These are phyloP conservation scores for Petroica traversi DNA, from an alignment of 2,113 vertebrate genomes.

Conservation along the genomic window DNA sequence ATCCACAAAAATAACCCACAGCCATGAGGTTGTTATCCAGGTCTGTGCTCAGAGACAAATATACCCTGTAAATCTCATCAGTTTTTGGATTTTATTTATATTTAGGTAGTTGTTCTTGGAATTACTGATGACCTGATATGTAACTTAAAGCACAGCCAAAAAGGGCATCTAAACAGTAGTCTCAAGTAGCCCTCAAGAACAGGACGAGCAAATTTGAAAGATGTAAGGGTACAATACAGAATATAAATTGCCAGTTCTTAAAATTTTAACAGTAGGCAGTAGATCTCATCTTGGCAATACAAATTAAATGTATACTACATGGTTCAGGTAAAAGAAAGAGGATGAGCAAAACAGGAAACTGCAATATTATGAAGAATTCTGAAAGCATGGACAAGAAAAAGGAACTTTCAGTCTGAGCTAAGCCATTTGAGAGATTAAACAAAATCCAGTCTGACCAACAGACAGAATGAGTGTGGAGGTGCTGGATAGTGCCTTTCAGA, in stretches of 20 bases:
- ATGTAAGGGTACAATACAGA: neutral
- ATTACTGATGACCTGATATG: neutral
- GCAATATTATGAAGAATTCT: neutral
- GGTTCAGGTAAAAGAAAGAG: neutral
- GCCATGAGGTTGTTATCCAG: neutral
- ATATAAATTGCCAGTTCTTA: neutral
- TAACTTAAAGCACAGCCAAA: neutral
- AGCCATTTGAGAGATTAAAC: neutral
- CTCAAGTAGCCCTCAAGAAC: neutral
- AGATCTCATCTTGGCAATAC: neutral
- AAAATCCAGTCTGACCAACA: neutral
- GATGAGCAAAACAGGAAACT: rapidly evolving
- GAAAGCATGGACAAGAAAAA: neutral
- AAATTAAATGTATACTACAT: neutral
- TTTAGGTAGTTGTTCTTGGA: neutral
- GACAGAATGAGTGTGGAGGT: neutral
- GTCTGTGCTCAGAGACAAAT: neutral
- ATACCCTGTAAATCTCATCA: neutral
- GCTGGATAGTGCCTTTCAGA: neutral
- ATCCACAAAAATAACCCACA: neutral
- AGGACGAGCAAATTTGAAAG: neutral
- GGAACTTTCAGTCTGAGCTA: neutral
- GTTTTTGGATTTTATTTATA: neutral
- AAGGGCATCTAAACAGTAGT: neutral
- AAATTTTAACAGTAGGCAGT: neutral